Conservation (phyloP, 2,113 vertebrate genomes). For the Agapornis roseicollis region DNA sequence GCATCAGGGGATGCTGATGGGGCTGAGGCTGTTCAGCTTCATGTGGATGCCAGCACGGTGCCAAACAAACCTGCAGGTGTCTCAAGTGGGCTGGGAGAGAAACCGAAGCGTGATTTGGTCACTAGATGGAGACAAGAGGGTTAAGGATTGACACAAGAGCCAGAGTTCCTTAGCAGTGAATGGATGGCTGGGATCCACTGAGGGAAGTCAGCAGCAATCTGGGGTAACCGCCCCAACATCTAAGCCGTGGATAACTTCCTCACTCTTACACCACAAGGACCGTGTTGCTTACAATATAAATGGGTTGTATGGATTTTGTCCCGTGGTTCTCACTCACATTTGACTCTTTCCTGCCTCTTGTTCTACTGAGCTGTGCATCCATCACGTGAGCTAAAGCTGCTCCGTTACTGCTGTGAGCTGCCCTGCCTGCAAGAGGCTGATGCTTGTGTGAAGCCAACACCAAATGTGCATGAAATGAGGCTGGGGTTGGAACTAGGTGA, state of each 20-base stretch:
- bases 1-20: background rate
- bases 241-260: background rate
- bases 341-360: background rate
- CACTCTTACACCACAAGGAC: background rate
- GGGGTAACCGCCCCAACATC: background rate
- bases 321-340: rapidly evolving
- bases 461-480: background rate
- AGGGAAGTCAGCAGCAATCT: rapidly evolving
- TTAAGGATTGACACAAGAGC: background rate
- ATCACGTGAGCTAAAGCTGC: background rate
- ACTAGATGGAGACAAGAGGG: slow-evolving; percentile 54
- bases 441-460: background rate
- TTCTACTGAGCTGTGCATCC: background rate
- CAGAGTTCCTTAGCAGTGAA: background rate
- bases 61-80: background rate
- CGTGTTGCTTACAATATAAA: background rate
- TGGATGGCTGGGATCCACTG: background rate
- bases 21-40: background rate
- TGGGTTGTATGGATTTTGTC: background rate
- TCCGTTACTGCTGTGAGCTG: background rate
- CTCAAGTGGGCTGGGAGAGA: background rate
- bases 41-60: background rate
- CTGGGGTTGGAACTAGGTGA: background rate
- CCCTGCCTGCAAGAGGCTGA: background rate
- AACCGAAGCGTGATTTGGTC: background rate